Base-by-base conservation (phyloP, 2,113 vertebrate genomes). In the Toxotes jaculatrix region DNA sequence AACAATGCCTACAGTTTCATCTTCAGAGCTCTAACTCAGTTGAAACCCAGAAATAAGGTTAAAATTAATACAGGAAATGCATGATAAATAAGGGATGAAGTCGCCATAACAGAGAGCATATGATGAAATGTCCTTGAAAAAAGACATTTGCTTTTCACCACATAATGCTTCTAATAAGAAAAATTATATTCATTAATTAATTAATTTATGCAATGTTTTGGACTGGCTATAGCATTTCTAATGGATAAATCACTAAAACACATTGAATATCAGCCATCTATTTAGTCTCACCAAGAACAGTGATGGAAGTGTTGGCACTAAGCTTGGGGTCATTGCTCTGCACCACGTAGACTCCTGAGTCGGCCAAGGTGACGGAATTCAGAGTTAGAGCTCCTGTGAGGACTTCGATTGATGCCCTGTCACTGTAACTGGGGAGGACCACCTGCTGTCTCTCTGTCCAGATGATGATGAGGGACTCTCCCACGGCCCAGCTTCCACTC, bases 271-370 rank as follows among this genome's bases (percentile, higher is more conserved):
- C 10, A 69, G 21, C 4, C n/a, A 32, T 36, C 19, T 12, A 3
- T 49, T 65, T 14, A 3, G 32, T 70, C 88, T 85, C 75, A 93
- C 90, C 86, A 5, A 88, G 21, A 19, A 94, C 87, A 21, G 61
- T 88, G 66, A 94, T 14, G 43, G 59, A 78, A 51, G 65, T 23
- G 8, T 14, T 74, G 69, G 80, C 85, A 12, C 0, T 81, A 1
- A 92, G 49, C 36, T 12, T 21, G 0, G 86, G 83, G 19, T 84
- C 63, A 16, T 0, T 74, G 59, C 87, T 77, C 72, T 88, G 71
- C 56, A 93, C 49, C 4, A 11, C 4, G 56, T 91, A 94, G 47
- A 87, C 57, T 16, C 93, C 93, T 2, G 90, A 87, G 80, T 94
- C 92, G 0, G 45, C 77, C 62, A 87, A 47, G 0, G 42, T 85